Base-by-base conservation (phyloP, 2,113 vertebrate genomes). In the Brachionichthys hirsutus region DNA sequence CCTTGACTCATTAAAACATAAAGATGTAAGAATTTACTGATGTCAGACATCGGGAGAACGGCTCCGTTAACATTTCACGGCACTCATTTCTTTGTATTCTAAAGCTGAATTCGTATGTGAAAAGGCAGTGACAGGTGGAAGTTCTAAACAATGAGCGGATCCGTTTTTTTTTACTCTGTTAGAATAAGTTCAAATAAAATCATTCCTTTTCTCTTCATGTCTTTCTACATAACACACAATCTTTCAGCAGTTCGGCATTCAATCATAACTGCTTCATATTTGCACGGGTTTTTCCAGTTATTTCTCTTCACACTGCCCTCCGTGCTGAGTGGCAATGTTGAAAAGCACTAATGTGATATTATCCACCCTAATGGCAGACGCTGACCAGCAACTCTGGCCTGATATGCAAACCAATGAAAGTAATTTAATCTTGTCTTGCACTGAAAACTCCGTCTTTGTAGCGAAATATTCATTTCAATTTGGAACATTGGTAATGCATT, bases 281-380 rank as follows among this genome's bases (percentile, higher is more conserved):
- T 73, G 73, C 62, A 24, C 38, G 34, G 9, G 66, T 56, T 53
- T 51, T 49, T 58, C 20, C 47, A 20, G 1, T 42, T 50, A 53
- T 40, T 42, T 24, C 20, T 19, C 55, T 20, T 50, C 38, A 40
- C 62, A 57, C 67, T 56, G 77, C 54, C 82, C 74, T 74, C 83
- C 82, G 81, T 3, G 42, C 77, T 43, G 48, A 81, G 65, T 67
- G 54, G 73, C 58, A 60, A 81, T 63, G 76, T 59, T 69, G 46
- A 71, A 75, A 61, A 51, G 67, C 77, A 75, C 80, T 84, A 81
- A 82, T 71, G 71, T 63, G 54, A 72, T 70, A 82, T 82, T 69
- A 76, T 69, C 74, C 67, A 16, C 66, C 45, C 54, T 40, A 9
- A 47, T 48, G 51, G 55, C 67, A 63, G 59, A 66, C 9, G 38